These are phyloP conservation scores for Contarinia nasturtii DNA, from an alignment of 1,140 invertebrate species.

Conservation along the genomic window DNA sequence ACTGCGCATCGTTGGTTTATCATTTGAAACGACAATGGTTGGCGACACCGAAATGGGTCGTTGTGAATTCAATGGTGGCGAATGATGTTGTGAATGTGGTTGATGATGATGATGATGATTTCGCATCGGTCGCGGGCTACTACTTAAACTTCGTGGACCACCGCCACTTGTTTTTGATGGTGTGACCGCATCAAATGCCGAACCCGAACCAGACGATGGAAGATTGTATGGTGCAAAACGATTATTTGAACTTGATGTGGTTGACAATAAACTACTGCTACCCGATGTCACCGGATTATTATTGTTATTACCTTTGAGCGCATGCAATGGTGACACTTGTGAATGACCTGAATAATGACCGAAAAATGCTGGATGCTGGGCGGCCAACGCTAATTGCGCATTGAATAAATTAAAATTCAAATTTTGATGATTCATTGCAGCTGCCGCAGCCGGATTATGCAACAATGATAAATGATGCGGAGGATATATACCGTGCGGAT, in stretches of 20 bases:
- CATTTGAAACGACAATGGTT: conserved; percentile 6
- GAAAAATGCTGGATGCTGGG: conserved; percentile 56
- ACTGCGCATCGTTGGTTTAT: conserved; percentile 21
- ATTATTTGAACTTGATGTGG: background rate
- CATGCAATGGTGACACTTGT: conserved; percentile 31
- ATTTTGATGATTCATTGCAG: conserved; percentile 28
- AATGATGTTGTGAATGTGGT: conserved; percentile 30
- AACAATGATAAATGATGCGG: conserved; percentile 45
- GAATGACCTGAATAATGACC: conserved; percentile 40
- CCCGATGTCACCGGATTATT: no score
- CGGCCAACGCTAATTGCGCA: conserved; percentile 59
- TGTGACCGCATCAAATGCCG: conserved; percentile 69
- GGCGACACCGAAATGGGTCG: conserved; percentile 25
- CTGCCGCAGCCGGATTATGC: conserved; percentile 29
- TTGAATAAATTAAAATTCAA: conserved; percentile 62
- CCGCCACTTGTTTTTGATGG: conserved; percentile 30
- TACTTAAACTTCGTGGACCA: conserved; percentile 38
- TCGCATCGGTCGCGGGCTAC: conserved; percentile 34
- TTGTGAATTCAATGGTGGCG: conserved; percentile 26
- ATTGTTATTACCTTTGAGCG: conserved; percentile 20
- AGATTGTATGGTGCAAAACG: conserved; percentile 71
- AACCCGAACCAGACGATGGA: conserved; percentile 44
- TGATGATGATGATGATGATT: no score
- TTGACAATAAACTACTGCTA: no score
- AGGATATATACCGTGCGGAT: conserved; percentile 68